Base-by-base conservation (phyloP, 2,888 invertebrate species). In the Pelosia muscerda region DNA sequence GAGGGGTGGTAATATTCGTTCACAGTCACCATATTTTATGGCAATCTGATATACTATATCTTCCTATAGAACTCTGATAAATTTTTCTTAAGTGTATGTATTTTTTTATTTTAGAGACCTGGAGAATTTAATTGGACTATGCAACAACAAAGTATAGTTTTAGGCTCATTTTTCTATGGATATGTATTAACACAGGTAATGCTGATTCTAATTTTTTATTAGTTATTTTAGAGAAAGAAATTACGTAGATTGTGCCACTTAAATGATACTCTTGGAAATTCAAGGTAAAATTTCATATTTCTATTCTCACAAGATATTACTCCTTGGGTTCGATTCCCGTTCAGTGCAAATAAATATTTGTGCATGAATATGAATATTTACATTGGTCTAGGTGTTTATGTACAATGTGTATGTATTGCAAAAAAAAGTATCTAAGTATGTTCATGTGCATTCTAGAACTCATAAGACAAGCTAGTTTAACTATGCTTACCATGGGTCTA, bases 121-220 rank as follows among this genome's bases (percentile, higher is more conserved):
- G 97, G 97, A 62, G 97, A 97, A 81, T 98, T 98, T 83, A 95
- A 95, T 56, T 98, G 98, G 98, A 96, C 97, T 76, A 96, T 97
- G 86, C 95, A 95, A 75, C 97, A 97, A 11, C 98, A 98, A 88
- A 97, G 97, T 67, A 95, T 97, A 72, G 97, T 98, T 71, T 92
- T 98, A 72, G 97, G 97, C 26, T 97, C 97, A 34, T 98, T 98
- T 90, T 98, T 98, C 88, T 96, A 97, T 87, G 97, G 97, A 74
- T 98, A 97, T 90, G 97, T 97, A 23, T 87, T 97, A 75, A 97
- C 97, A 57, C 97, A 98, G 95, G 96, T 97, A 81, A 72, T 25
- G 0, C 38, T 42, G 42, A 26, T 25, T 25, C 10, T n/a, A 4
- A 10, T n/a, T 9, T 25, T 49, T 19, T 49, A 8, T 49, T 1